Conservation (phyloP, 2,888 invertebrate species). For the Cepaea hortensis region DNA sequence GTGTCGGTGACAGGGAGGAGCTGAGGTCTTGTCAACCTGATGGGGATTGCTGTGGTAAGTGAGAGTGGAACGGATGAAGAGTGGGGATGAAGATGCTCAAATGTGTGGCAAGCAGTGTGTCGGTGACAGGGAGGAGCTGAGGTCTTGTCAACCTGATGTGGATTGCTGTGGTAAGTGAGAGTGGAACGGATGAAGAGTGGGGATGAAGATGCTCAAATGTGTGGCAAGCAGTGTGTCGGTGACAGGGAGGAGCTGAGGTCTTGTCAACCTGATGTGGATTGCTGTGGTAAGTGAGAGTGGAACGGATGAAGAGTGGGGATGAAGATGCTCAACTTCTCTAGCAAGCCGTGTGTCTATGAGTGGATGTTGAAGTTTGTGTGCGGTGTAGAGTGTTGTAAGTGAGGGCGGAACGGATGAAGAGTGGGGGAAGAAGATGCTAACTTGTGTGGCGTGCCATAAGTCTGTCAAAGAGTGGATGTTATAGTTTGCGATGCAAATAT, state of each 20-base stretch:
- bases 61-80: no score
- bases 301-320: no score
- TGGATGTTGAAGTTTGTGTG: neutral
- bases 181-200: no score
- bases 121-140: neutral
- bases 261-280: neutral
- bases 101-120: conserved; percentile 33
- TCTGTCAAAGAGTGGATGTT: no score
- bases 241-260: neutral
- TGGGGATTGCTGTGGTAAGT: conserved; percentile 35
- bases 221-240: conserved; percentile 32
- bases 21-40: neutral
- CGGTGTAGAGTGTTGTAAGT: conserved; percentile 28
- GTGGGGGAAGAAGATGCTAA: no score
- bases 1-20: conserved; percentile 13
- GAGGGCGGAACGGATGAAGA: no score
- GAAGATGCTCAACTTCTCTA: neutral
- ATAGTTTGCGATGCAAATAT: no score
- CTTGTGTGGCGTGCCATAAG: no score
- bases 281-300: conserved; percentile 35
- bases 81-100: no score
- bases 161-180: conserved; percentile 39
- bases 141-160: neutral
- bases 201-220: neutral
- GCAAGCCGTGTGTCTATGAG: conserved; percentile 14